Evolutionary conservation across 2,888 invertebrate genomes (phyloP), one percentile per base, ranked within the genome.

Genomic region (Adelognathus sp.): DNA sequence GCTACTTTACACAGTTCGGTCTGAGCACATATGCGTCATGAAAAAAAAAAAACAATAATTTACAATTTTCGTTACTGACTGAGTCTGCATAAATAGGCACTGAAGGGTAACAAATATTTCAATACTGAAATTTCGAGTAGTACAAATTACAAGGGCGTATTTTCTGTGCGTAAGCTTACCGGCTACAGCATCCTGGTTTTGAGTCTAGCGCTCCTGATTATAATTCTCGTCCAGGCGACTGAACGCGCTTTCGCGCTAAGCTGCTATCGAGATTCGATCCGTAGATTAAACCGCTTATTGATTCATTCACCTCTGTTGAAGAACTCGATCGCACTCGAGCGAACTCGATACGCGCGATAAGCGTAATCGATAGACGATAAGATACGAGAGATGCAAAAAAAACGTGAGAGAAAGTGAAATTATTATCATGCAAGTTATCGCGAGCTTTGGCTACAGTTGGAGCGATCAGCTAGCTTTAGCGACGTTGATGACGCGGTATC

Each of bases 381-480:
- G 29, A 31, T 24, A 52, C 24, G 14, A 24, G 44, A 63, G 11
- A 16, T 33, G 18, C 18, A 21, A 9, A 66, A 50, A 16, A 50
- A 31, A 41, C n/a, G n/a, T n/a, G 14, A 52, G 16, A 18, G 11
- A 27, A 70, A 31, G 27, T 76, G 21, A 44, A 44, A 44, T 44
- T 21, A 2, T 7, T 16, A 9, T 9, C 9, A 7, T 5, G 18
- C 9, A 2, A 9, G 11, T 36, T 36, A 21, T 44, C 44, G 18
- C 1, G 2, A 16, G 16, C 6, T 44, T 44, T 7, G 44, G 7
- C 16, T 7, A 3, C 0, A 36, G 36, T 1, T n/a, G 18, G 6
- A 18, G 16, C 14, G 18, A 16, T 14, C 4, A 44, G 18, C 14
- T 16, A 44, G 18, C 9, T 9, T 3, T 7, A 7, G 1, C 1